Evolutionary conservation across 2,888 invertebrate genomes (phyloP), one percentile per base, ranked within the genome.

Genomic region (Microdon myrmicae): DNA sequence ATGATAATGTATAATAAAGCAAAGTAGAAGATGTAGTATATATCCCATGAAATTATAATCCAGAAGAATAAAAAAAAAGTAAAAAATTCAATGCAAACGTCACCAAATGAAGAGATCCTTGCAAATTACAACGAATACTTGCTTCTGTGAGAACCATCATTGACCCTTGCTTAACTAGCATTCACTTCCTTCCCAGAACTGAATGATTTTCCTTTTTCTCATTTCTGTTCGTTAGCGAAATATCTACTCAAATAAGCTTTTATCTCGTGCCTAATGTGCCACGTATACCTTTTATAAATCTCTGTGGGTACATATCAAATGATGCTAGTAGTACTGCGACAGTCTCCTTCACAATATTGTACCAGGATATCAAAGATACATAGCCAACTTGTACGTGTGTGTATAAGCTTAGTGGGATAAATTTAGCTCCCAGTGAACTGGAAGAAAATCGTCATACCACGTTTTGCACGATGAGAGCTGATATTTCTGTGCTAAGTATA

Each of bases 191-290:
- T n/a, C n/a, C n/a, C n/a, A n/a, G n/a, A n/a, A n/a, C n/a, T n/a
- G n/a, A n/a, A n/a, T 31, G 29, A 31, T 26, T 54, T 45, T 54
- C 22, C 45, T 53, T 19, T 55, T 34, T 61, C 56, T 49, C 43
- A 49, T 49, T 61, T 64, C 51, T 64, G 64, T 58, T 64, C 64
- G 58, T 64, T 64, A 64, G 64, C 51, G 58, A 64, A 64, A 64
- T 43, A 53, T 64, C 58, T 43, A 64, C 64, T 64, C 58, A 43
- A 51, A 23, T 35, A 41, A 25, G 29, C 14, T 38, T 39, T 38
- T 38, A 41, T 56, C 37, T 43, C 37, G 34, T 34, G 22, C 28
- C 19, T 34, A 37, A 29, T 41, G 17, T 39, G 47, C 58, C 43
- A 47, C 39, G 47, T 38, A 41, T 47, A 53, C 58, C 64, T 58